These are phyloP conservation scores for Gymnogyps californianus DNA, from an alignment of 2,113 vertebrate species.

Conservation along the genomic window DNA sequence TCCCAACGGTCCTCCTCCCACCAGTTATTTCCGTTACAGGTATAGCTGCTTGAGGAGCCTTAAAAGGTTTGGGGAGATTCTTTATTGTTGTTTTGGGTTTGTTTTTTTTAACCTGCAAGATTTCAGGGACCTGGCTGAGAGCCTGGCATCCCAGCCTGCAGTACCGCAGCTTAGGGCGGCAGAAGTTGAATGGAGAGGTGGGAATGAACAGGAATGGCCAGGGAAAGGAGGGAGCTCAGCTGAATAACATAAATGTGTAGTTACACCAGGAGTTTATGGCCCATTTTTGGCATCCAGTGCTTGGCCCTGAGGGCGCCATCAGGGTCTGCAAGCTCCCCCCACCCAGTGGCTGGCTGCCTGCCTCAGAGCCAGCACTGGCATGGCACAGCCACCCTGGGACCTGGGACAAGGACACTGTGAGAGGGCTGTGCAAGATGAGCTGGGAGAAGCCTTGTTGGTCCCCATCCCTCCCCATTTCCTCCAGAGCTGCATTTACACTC, in stretches of 20 bases:
- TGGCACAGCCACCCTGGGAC: not conserved
- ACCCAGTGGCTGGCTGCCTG: not conserved
- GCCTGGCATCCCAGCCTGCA: not conserved
- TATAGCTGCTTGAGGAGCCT: not conserved
- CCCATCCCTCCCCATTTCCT: not conserved
- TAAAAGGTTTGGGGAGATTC: not conserved
- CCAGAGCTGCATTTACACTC: not conserved
- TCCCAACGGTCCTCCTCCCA: not conserved
- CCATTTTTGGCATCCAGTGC: not conserved
- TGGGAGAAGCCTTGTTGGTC: not conserved
- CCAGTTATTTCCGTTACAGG: not conserved
- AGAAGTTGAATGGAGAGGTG: not conserved
- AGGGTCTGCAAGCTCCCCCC: not conserved
- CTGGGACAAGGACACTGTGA: not conserved
- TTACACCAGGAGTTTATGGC: not conserved
- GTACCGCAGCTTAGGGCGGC: not conserved
- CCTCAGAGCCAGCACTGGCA: not conserved
- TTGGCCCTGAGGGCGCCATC: not conserved
- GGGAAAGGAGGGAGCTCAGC: not conserved
- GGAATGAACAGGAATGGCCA: not conserved
- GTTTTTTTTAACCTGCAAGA: not conserved
- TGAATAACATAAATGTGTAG: not conserved
- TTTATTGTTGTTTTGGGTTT: not conserved
- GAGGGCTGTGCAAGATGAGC: not conserved
- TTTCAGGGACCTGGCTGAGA: not conserved